phyloP scores from a whole-genome alignment of 1,140 invertebrate genomes.

The Bactericera cockerelli region DNA sequence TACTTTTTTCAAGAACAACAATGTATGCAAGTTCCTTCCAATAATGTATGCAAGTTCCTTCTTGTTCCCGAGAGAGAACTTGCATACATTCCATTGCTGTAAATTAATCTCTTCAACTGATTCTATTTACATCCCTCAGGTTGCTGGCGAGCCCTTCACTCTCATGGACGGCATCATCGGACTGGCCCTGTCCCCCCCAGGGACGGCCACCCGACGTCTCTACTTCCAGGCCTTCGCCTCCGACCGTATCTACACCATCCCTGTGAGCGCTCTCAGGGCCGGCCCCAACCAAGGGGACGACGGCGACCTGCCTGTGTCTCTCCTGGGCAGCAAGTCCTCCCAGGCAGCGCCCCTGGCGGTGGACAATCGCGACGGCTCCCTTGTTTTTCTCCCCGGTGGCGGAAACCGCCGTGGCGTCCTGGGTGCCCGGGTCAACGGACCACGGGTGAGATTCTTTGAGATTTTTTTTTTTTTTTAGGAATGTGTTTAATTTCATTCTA shows the following conservation, averaged over 20 bases:
- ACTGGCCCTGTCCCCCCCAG: conserved; percentile 48
- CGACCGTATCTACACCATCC: conserved; percentile 56
- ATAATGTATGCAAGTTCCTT: too few species aligned
- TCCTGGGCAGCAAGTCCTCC: conserved; percentile 64
- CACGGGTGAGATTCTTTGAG: conserved; percentile 35
- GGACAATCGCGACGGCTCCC: conserved; percentile 46
- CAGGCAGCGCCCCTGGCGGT: conserved; percentile 56
- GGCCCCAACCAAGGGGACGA: conserved; percentile 44
- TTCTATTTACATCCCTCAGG: too few species aligned
- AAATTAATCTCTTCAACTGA: too few species aligned
- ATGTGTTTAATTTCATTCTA: too few species aligned
- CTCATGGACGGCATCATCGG: conserved; percentile 67
- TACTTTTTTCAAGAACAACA: too few species aligned
- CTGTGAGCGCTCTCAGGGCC: conserved; percentile 47
- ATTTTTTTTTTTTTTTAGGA: not conserved
- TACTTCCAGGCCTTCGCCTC: conserved; percentile 73
- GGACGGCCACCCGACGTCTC: conserved; percentile 29
- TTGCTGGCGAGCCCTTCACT: conserved; percentile 43
- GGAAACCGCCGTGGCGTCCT: conserved; percentile 58
- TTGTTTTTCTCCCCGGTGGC: conserved; percentile 54
- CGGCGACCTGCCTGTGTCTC: conserved; percentile 47
- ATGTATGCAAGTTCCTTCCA: too few species aligned
- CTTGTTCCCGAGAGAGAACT: too few species aligned
- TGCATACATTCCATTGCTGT: too few species aligned
- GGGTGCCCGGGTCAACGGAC: conserved; percentile 49